Evolutionary conservation across 92 coral and sea anemone genomes (phyloP), one percentile per base, ranked within the genome.

Genomic region (Paragorgia papillata): DNA sequence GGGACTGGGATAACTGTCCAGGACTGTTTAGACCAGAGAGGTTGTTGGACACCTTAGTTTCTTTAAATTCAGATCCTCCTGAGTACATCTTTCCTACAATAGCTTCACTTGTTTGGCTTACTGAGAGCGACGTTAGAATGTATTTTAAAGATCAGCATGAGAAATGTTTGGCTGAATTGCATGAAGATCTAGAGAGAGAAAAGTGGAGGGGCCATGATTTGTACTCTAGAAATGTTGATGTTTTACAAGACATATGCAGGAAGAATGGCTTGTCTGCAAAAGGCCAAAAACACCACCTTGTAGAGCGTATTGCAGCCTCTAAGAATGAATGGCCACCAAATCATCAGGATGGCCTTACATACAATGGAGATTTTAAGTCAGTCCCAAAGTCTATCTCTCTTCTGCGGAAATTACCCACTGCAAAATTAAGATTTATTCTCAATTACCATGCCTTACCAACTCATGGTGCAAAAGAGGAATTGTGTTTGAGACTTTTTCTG

Each of bases 281-380:
- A 50, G 86, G 89, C n/a, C 81, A 84, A 44, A 88, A 88, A 61
- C 76, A 85, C 43, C 84, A 85, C 44, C 84, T 88, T 28, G 85
- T 88, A 27, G 65, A 76, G 50, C 69, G 76, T 21, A 55, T 84
- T 20, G 86, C 73, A 19, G 80, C 25, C 25, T 21, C 30, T 26
- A 20, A 57, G 30, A 57, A 57, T 30, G 64, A 57, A 57, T 26
- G 24, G 9, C 1, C 20, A 21, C 30, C 27, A 37, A 5, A 37
- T 20, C 28, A 57, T 13, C 24, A 46, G n/a, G 75, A 87, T 61
- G 62, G 41, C 28, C 73, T 83, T 49, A 73, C 75, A 0, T 73
- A 84, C 63, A 46, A 79, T 65, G 85, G 88, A 22, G 80, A 74
- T 7, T 37, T 86, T 17, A 44, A 19, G 39, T 81, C 86, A 50